Evolutionary conservation across 2,888 invertebrate genomes (phyloP).

Genomic region (Drosophila maculinotata): DNA sequence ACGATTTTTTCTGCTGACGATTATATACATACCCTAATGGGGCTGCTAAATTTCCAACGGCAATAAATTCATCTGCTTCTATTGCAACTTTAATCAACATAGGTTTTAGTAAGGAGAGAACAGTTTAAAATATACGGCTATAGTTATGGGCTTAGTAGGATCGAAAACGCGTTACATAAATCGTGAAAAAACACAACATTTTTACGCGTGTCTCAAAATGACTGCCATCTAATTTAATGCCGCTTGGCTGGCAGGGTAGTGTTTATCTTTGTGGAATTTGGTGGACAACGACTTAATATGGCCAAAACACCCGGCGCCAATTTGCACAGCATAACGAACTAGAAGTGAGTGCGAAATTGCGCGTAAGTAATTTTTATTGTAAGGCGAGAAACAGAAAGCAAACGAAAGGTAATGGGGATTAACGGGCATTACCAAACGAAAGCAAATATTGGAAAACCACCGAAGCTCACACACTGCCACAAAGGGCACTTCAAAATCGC

Average conservation of each 20-base stretch:
- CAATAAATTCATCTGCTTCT: neutral
- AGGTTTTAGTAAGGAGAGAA: neutral
- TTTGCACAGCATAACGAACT: slow-evolving; percentile 41
- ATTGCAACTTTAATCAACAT: slow-evolving; percentile 5
- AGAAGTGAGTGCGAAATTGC: slow-evolving; percentile 73
- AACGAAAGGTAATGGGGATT: slow-evolving; percentile 6
- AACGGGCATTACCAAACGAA: slow-evolving; percentile 31
- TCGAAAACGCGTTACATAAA: no score
- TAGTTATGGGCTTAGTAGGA: neutral
- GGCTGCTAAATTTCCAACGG: slow-evolving; percentile 9
- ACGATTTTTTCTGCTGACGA: slow-evolving; percentile 5
- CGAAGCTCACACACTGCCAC: slow-evolving; percentile 15
- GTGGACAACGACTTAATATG: slow-evolving; percentile 62
- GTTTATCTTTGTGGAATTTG: slow-evolving; percentile 75
- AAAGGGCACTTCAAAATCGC: slow-evolving; percentile 14
- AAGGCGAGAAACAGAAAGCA: slow-evolving; percentile 6
- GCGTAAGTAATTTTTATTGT: slow-evolving; percentile 74
- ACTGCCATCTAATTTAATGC: slow-evolving; percentile 72
- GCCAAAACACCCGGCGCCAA: slow-evolving; percentile 24
- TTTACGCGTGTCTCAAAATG: slow-evolving; percentile 41
- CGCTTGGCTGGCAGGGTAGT: slow-evolving; percentile 47
- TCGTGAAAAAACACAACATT: no score
- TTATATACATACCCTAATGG: slow-evolving; percentile 13
- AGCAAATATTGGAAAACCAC: slow-evolving; percentile 51
- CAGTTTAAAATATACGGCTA: neutral